Base-by-base conservation (phyloP, 2,888 invertebrate genomes). In the Theretra japonica region DNA sequence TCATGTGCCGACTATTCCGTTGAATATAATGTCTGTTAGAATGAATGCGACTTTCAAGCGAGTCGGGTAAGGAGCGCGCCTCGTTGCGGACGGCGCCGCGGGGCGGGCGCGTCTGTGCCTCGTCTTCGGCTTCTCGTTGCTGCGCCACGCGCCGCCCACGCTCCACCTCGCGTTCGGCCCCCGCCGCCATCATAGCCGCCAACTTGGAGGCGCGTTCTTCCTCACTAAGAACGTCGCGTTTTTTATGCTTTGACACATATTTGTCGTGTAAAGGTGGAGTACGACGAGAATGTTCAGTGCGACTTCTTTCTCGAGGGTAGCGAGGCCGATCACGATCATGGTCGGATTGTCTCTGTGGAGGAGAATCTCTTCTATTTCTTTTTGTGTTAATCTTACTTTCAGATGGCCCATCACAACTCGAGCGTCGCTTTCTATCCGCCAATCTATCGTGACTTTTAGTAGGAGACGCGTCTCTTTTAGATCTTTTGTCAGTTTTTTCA, bases 1-100 rank as follows among this genome's bases (percentile, higher is more conserved):
- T 96, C 97, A 99, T 98, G 69, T 97, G 96, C 30, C 95, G 92
- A 25, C 95, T 95, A 4, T 97, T 97, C 73, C 98, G 95, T 88
- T 99, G 99, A 77, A 99, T 97, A 82, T 98, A 97, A 88, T 98
- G 97, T 60, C 97, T 96, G 86, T 98, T 99, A 19, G 98, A 96
- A 83, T 97, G 97, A 69, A 99, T 96, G 78, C 99, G 95, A 75
- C 96, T 96, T 84, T 98, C 98, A 0, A 99, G 96, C 15, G 97
- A 96, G 72, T 96, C 96, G 28, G 95, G 95, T 77, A 96, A 95
- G 0, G 96, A 96, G 70, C 81, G 95, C 82, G 83, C 95, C 90
- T 75, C 94, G 93, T 79, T 78, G 91, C 93, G 76, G 92, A 68
- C 97, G 93, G n/a, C 97, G 94, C 75, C 96, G 96, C 82, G 96